Conservation (phyloP, 2,888 invertebrate genomes). For the Pemphredon lugubris region DNA sequence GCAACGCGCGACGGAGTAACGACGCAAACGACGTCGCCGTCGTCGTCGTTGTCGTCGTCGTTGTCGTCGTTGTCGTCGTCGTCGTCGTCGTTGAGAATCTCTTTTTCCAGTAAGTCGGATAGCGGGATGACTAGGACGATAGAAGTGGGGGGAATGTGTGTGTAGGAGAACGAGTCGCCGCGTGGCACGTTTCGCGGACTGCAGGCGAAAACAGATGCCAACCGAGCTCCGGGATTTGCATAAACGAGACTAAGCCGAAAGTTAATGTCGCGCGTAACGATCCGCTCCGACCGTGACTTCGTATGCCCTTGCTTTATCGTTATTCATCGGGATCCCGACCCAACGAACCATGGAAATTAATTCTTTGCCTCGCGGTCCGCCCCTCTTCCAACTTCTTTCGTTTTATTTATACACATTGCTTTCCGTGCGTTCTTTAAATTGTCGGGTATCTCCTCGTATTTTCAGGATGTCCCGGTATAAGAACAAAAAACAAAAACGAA, state of each 20-base stretch:
- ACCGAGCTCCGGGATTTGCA: conserved; percentile 69
- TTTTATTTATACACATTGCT: too few relatives aligned
- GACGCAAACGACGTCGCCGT: conserved; percentile 32
- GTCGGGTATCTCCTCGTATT: too few relatives aligned
- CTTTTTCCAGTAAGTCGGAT: too few relatives aligned
- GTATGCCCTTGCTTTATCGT: conserved; percentile 61
- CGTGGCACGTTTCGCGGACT: conserved; percentile 41
- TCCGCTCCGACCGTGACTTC: conserved; percentile 50
- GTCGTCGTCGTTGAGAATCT: too few relatives aligned
- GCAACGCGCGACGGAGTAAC: conserved; percentile 15
- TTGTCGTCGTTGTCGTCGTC: too few relatives aligned
- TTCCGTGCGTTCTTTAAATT: too few relatives aligned
- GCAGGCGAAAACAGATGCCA: conserved; percentile 72
- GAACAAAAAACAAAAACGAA: too few relatives aligned
- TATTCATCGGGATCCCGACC: conserved; percentile 68
- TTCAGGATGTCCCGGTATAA: too few relatives aligned
- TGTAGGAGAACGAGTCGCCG: conserved; percentile 22
- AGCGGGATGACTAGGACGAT: neutral
- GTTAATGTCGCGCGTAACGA: conserved; percentile 70
- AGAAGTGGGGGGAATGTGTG: conserved; percentile 5
- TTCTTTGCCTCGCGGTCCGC: conserved; percentile 42
- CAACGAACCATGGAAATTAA: conserved; percentile 67
- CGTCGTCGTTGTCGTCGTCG: too few relatives aligned
- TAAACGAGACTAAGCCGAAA: conserved; percentile 73
- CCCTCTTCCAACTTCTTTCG: neutral